A percentile compares a stretch with the other conserved stretches of the same genome.
These are phyloP conservation scores for Cygnus buccinator DNA, from an alignment of 2,113 vertebrate genomes.

Conservation along the genomic window DNA sequence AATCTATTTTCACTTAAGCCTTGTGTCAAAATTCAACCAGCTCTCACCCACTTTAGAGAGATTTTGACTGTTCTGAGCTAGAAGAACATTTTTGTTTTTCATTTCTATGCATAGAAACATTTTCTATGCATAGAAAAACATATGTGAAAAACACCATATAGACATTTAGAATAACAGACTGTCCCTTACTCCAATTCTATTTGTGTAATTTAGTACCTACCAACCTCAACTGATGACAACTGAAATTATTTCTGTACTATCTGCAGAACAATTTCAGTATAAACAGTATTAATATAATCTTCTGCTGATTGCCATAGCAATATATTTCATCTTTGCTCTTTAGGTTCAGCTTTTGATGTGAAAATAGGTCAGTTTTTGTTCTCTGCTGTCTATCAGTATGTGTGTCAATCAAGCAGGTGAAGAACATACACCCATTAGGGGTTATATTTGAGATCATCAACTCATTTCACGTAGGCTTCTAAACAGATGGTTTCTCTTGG, in stretches of 20 bases:
- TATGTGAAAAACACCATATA: background rate
- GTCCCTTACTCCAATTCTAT: background rate
- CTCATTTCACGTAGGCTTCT: slow-evolving; percentile 41
- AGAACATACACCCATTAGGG: background rate
- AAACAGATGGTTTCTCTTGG: slow-evolving; percentile 57
- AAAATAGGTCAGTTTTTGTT: slow-evolving; percentile 16
- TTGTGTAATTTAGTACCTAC: background rate
- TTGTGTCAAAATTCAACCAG: background rate
- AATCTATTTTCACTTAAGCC: background rate
- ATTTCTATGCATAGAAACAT: background rate
- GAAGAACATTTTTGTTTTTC: background rate
- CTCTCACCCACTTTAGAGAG: background rate
- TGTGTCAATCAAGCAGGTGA: slow-evolving; percentile 48
- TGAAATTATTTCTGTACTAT: background rate
- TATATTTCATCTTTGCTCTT: slow-evolving; percentile 7
- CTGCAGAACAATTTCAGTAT: background rate
- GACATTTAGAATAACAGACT: background rate
- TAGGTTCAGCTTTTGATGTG: background rate
- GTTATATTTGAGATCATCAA: slow-evolving; percentile 49
- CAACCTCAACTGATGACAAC: background rate
- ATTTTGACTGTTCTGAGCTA: background rate
- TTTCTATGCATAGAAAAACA: background rate
- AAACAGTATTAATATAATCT: background rate
- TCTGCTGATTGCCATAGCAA: background rate
- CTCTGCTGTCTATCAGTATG: background rate